Evolutionary conservation across 1,140 invertebrate species (phyloP).

Genomic region (Agrilus planipennis): DNA sequence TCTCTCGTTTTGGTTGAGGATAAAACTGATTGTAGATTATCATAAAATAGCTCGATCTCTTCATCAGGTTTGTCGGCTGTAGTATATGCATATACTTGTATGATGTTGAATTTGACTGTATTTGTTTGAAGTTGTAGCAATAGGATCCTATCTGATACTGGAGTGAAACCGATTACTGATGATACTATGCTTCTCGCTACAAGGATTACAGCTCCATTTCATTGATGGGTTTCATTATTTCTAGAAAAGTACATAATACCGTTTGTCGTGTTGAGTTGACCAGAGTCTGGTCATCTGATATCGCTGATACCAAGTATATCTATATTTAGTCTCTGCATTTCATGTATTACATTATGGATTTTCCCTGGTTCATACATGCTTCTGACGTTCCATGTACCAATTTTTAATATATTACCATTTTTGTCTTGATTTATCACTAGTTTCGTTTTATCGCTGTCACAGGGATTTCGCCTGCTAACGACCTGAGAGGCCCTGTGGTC

Average conservation of each 20-base stretch:
- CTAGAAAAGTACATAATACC: neutral
- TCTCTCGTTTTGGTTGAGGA: conserved; percentile 14
- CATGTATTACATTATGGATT: conserved; percentile 6
- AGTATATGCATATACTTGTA: conserved; percentile 30
- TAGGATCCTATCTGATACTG: conserved; percentile 11
- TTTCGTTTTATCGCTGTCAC: neutral
- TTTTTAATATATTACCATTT: neutral
- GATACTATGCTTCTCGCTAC: too few relatives aligned
- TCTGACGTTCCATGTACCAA: conserved; percentile 9
- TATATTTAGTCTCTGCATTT: conserved; percentile 11
- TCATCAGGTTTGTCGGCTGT: conserved; percentile 16
- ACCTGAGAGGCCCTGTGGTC: conserved; percentile 7
- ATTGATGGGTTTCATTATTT: too few relatives aligned
- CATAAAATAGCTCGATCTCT: conserved; percentile 20
- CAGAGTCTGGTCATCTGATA: conserved; percentile 5
- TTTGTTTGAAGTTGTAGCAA: conserved; percentile 14
- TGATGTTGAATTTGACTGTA: conserved; percentile 19
- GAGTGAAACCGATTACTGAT: too few relatives aligned
- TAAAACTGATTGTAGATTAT: conserved; percentile 8
- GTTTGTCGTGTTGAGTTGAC: neutral
- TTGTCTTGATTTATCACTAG: neutral
- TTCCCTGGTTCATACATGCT: conserved; percentile 8
- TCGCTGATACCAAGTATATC: conserved; percentile 10
- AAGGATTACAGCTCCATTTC: too few relatives aligned
- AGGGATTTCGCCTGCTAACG: conserved; percentile 5